These are phyloP conservation scores for Tachysurus vachellii DNA, from an alignment of 2,113 vertebrate species.

Conservation along the genomic window DNA sequence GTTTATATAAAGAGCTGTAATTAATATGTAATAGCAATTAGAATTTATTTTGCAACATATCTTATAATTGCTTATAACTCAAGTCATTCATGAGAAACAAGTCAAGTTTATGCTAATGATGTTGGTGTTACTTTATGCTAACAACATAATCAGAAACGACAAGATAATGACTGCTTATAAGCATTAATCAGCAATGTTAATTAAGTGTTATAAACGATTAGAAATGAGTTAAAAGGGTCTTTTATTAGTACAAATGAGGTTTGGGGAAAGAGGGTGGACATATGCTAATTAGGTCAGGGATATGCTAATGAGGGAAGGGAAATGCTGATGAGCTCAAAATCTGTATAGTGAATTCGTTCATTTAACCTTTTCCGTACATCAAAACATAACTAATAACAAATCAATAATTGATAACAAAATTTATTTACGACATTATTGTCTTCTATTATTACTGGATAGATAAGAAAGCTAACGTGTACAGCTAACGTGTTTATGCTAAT, in stretches of 20 bases:
- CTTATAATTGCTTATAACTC: neutral
- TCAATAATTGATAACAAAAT: neutral
- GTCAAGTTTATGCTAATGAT: neutral
- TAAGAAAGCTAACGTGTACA: too few species aligned
- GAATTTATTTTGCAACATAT: neutral
- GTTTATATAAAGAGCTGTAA: too few species aligned
- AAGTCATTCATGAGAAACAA: neutral
- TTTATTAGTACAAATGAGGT: neutral
- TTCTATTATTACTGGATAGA: neutral
- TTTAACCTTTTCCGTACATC: neutral
- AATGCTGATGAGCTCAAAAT: neutral
- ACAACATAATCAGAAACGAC: neutral
- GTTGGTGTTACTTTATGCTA: neutral
- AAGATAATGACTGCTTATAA: neutral
- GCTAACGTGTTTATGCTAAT: neutral
- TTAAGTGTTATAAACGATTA: neutral
- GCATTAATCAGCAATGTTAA: neutral
- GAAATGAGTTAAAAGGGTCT: neutral
- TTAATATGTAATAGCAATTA: too few species aligned
- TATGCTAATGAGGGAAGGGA: constrained; percentile 40
- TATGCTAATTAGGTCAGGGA: constrained; percentile 37
- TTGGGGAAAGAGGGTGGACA: neutral
- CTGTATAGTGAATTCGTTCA: neutral
- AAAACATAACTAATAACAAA: neutral
- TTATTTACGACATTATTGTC: neutral